Percentiles rank a stretch among this genome's conserved stretches.
Evolutionary conservation across 2,113 vertebrate species (phyloP).

Genomic region (Conger conger): DNA sequence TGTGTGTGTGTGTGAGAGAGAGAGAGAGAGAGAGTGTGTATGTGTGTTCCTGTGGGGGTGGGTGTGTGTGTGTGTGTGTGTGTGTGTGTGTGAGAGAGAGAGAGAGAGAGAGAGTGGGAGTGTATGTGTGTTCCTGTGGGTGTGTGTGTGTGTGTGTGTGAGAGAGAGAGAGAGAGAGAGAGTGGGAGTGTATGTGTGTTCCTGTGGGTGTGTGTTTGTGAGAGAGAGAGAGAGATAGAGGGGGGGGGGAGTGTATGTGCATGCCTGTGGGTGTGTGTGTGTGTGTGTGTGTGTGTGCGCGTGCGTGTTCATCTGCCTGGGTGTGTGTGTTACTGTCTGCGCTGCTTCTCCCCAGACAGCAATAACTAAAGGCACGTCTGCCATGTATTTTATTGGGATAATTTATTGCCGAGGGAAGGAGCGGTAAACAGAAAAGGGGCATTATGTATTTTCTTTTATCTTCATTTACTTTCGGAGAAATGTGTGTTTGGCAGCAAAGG

Average conservation of each 20-base stretch:
- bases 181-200: no score
- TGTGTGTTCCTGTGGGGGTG: slow-evolving; percentile 43
- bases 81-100: neutral
- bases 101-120: neutral
- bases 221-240: no score
- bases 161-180: no score
- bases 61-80: slow-evolving; percentile 13
- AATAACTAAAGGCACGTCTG: neutral
- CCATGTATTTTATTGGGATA: neutral
- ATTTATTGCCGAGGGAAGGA: slow-evolving; percentile 13
- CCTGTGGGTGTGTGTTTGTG: no score
- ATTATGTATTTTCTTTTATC: slow-evolving; percentile 19
- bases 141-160: neutral
- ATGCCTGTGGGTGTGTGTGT: slow-evolving; percentile 38
- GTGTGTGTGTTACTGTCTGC: neutral
- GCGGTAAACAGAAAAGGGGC: slow-evolving; percentile 12
- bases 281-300: slow-evolving; percentile 33
- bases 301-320: slow-evolving; percentile 5
- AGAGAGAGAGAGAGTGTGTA: neutral
- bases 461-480: slow-evolving; percentile 23
- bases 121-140: slow-evolving; percentile 43
- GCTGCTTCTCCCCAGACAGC: neutral
- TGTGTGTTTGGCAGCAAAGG: slow-evolving; percentile 18
- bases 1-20: slow-evolving; percentile 19
- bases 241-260: slow-evolving; percentile 11